These are phyloP conservation scores for Meda fulgida DNA, from an alignment of 2,797 vertebrate genomes.

Conservation along the genomic window DNA sequence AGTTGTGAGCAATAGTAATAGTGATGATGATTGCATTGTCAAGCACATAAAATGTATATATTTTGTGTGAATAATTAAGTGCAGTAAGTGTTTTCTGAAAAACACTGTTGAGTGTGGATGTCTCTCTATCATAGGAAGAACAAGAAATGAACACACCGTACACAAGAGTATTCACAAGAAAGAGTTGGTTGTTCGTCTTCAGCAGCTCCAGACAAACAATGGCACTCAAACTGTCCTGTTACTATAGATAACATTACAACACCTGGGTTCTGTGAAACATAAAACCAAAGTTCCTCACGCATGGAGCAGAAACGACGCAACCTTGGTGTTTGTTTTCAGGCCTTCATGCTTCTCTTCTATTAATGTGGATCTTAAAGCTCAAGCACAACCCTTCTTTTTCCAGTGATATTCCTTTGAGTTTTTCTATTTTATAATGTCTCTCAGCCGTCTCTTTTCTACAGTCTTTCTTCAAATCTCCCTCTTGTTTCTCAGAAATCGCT, in stretches of 20 bases:
- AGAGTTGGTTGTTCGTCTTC: too few relatives aligned
- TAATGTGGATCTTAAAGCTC: background rate
- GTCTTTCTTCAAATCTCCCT: background rate
- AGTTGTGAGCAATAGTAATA: background rate
- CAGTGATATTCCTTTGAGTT: background rate
- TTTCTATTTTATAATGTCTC: background rate
- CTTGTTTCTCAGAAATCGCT: background rate
- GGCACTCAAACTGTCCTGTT: background rate
- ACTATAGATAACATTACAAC: background rate
- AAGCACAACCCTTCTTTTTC: background rate
- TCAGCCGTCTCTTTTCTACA: background rate
- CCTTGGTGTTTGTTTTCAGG: background rate
- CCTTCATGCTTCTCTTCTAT: background rate
- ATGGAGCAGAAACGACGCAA: background rate
- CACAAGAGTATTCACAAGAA: background rate
- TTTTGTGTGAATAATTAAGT: slow-evolving; percentile 6
- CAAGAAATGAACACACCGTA: background rate
- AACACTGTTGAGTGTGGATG: too few relatives aligned
- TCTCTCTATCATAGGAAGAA: too few relatives aligned
- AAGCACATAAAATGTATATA: background rate
- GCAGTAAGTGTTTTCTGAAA: too few relatives aligned
- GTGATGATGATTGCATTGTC: background rate
- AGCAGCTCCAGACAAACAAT: background rate
- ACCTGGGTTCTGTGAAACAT: too few relatives aligned
- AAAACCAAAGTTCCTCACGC: background rate